Base-by-base conservation (phyloP, 2,888 invertebrate species). In the Mamestra brassicae region DNA sequence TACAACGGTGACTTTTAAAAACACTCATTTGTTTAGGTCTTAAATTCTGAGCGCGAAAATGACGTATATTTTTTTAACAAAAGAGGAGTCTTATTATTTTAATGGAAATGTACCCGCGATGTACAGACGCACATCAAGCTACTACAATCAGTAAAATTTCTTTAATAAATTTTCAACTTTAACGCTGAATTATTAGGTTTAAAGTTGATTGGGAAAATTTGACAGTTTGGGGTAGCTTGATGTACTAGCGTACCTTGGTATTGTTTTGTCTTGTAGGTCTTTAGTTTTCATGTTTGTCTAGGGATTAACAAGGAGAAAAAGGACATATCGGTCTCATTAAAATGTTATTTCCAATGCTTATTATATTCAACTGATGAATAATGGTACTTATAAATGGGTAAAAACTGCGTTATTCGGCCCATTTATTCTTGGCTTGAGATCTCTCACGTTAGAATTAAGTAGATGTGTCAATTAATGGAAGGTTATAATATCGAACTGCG, bases 21-120 rank as follows among this genome's bases (percentile, higher is more conserved):
- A 75, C 71, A 66, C 61, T 79, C 78, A 77, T 85, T 87, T 88
- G 80, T 85, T 80, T 75, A 83, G 80, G 87, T 81, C 81, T 83
- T 77, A 83, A 81, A 84, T 78, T 78, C 42, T 45, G 73, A 64
- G 52, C 69, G 75, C 77, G 62, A 73, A 74, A 85, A 85, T 76
- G 75, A 82, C 66, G 74, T 70, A 70, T 64, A 74, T 65, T 66
- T 78, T 76, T 58, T 13, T 0, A 58, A 84, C 76, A 85, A 84
- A 78, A 69, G 73, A 64, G 26, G 52, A 17, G 55, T 54, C 17
- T 50, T 15, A 42, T 61, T 60, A 74, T 75, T 78, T 68, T 58
- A 68, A 86, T 76, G 73, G 36, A 55, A 52, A 66, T 15, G 55
- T 68, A 26, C 67, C 42, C 54, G 55, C 62, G 45, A 66, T 72